phyloP scores from a whole-genome alignment of 2,113 vertebrate species.

The Platichthys stellatus region DNA sequence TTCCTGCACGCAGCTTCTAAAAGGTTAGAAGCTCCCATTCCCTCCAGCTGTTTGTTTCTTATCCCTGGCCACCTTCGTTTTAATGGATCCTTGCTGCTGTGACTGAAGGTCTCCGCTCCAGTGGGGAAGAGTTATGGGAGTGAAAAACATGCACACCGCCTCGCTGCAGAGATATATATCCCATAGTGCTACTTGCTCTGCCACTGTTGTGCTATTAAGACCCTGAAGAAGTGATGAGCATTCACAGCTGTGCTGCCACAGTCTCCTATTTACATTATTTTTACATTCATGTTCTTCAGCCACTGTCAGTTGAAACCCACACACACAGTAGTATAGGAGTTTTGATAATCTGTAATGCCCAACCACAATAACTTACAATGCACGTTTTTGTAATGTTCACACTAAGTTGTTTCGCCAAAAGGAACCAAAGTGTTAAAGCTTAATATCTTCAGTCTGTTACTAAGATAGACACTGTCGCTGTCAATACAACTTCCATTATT shows the following conservation, averaged over 20 bases:
- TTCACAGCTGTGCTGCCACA: slow-evolving; percentile 38
- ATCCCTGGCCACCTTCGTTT: slow-evolving; percentile 45
- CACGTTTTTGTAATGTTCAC: slow-evolving; percentile 51
- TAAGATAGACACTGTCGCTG: slow-evolving; percentile 42
- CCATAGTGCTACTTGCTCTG: slow-evolving; percentile 7
- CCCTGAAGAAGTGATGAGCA: slow-evolving; percentile 64
- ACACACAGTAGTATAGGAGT: slow-evolving; percentile 34
- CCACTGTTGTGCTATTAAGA: slow-evolving; percentile 55
- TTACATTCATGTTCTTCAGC: slow-evolving; percentile 70
- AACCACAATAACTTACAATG: slow-evolving; percentile 55
- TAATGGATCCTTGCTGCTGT: slow-evolving; percentile 32
- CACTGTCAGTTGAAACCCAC: slow-evolving; percentile 35
- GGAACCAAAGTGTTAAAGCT: slow-evolving; percentile 45
- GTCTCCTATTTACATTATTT: slow-evolving; percentile 59
- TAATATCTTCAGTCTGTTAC: slow-evolving; percentile 43
- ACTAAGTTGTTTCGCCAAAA: slow-evolving; percentile 32
- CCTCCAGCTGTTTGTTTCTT: slow-evolving; percentile 39
- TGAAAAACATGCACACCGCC: slow-evolving; percentile 30
- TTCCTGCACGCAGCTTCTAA: slow-evolving; percentile 47
- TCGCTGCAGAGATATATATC: neutral
- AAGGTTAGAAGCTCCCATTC: slow-evolving; percentile 42
- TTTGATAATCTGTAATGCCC: slow-evolving; percentile 32
- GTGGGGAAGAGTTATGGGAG: slow-evolving; percentile 31
- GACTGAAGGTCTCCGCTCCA: slow-evolving; percentile 11
- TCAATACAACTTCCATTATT: slow-evolving; percentile 45